These are phyloP conservation scores for Carassius gibelio DNA, from an alignment of 2,113 vertebrate genomes.

Conservation along the genomic window DNA sequence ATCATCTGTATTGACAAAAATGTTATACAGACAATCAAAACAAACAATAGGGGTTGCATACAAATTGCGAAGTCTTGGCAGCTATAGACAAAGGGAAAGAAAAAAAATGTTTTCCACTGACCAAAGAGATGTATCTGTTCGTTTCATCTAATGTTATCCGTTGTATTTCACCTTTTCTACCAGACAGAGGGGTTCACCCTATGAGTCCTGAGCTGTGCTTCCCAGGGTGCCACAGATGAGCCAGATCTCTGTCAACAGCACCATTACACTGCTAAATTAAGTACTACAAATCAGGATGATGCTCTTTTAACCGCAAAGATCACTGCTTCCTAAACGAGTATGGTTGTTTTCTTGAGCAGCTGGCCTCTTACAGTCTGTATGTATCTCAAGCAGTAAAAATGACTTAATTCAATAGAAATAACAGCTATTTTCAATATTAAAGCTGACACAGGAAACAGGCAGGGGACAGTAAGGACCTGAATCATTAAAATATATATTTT, in stretches of 20 bases:
- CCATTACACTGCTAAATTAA: constrained; percentile 11
- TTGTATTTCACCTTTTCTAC: background rate
- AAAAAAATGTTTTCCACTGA: background rate
- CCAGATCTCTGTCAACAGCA: constrained; percentile 29
- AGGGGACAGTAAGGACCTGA: background rate
- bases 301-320: constrained; percentile 5
- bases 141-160: constrained; percentile 19
- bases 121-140: constrained; percentile 18
- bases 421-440: background rate
- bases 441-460: background rate
- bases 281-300: background rate
- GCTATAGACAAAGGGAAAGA: background rate
- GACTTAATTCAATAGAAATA: background rate
- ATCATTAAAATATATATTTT: too few relatives aligned
- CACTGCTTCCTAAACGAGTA: background rate
- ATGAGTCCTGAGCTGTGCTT: background rate
- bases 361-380: background rate
- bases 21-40: too few relatives aligned
- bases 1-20: background rate
- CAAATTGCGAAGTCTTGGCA: background rate
- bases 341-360: background rate
- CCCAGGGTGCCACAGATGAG: constrained; percentile 15
- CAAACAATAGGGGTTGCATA: background rate
- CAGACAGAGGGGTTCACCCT: background rate
- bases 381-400: background rate